Evolutionary conservation across 2,888 invertebrate genomes (phyloP).

Genomic region (Nysson spinosus): DNA sequence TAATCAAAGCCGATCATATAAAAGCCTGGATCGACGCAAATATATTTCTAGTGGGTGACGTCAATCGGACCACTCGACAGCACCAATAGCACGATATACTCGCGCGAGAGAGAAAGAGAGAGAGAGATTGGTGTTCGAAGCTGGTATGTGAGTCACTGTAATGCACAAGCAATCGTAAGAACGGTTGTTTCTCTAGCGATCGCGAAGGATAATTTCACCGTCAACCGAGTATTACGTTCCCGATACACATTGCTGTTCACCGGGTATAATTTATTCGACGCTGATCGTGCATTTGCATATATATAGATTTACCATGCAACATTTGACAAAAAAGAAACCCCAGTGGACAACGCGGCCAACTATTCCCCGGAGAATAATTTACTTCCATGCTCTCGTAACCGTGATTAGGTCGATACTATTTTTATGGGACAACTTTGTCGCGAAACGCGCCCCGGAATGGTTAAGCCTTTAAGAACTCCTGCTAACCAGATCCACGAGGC

Average conservation of each 20-base stretch:
- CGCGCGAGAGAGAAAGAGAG: background rate
- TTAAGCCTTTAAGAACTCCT: conserved; percentile 40
- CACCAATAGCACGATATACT: background rate
- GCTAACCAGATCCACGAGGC: conserved; percentile 52
- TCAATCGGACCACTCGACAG: conserved; percentile 25
- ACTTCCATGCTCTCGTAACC: conserved; percentile 3
- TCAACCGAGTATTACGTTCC: conserved; percentile 19
- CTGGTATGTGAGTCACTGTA: background rate
- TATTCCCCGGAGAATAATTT: conserved; percentile 20
- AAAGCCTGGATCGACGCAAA: conserved; percentile 24
- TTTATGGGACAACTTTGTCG: conserved; percentile 18
- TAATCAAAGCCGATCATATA: conserved; percentile 40
- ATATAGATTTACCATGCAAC: conserved; percentile 7
- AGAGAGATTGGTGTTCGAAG: background rate
- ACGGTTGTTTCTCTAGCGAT: conserved; percentile 19
- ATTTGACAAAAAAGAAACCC: background rate
- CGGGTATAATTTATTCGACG: conserved; percentile 29
- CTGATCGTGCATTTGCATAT: conserved; percentile 18
- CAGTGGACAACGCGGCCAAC: conserved; percentile 6
- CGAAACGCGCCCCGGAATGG: conserved; percentile 38
- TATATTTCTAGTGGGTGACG: conserved; percentile 39
- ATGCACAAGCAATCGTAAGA: conserved; percentile 6
- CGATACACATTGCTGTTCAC: conserved; percentile 18
- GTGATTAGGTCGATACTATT: conserved; percentile 28
- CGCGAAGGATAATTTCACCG: conserved; percentile 24